Percentiles rank a stretch among this genome's conserved stretches.
Conservation (phyloP, 2,797 vertebrate genomes). For the Propithecus deckenii region DNA sequence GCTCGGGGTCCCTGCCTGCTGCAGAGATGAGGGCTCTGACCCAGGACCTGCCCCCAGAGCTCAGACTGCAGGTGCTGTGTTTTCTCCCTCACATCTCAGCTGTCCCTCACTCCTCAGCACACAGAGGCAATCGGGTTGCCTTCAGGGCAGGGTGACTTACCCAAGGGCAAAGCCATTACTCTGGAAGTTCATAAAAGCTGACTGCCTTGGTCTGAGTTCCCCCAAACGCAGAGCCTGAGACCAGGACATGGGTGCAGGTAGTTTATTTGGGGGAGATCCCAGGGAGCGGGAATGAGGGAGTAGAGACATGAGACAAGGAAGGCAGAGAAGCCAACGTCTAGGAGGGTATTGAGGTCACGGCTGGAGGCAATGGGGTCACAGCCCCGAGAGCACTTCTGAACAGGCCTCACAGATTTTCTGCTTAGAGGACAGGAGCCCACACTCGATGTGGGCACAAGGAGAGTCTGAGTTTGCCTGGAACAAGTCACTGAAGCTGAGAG, state of each 20-base stretch:
- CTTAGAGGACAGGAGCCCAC: accelerated
- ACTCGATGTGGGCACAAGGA: no score
- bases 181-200: neutral
- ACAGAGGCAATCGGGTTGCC: neutral
- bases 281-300: neutral
- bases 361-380: neutral
- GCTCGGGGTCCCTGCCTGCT: neutral
- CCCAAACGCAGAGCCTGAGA: neutral
- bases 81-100: neutral
- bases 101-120: neutral
- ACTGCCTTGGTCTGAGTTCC: neutral
- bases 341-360: neutral
- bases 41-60: neutral
- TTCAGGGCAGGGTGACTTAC: neutral
- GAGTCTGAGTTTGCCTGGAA: neutral
- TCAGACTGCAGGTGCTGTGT: accelerated
- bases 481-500: no score
- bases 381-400: neutral
- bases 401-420: neutral
- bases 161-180: neutral
- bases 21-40: neutral
- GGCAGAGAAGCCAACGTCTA: neutral
- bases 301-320: neutral
- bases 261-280: no score
- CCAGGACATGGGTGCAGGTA: no score